A percentile compares a stretch with the other conserved stretches of the same genome.
These are phyloP conservation scores for Listronotus oregonensis DNA, from an alignment of 1,140 invertebrate genomes.

Conservation along the genomic window DNA sequence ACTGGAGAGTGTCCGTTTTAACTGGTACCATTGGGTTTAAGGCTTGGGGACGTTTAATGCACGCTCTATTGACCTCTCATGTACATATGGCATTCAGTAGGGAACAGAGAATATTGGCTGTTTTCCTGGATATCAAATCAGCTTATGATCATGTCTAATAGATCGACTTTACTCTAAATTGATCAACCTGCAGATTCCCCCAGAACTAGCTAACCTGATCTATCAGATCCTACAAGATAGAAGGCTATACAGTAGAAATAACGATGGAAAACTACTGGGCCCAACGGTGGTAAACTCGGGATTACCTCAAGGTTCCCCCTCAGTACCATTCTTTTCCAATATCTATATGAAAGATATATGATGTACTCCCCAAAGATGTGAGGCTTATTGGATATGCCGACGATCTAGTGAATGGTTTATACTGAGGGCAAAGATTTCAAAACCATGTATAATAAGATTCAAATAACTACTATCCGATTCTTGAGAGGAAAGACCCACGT, in stretches of 20 bases:
- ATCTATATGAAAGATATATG: slow-evolving; percentile 22
- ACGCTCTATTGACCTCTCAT: too few relatives aligned
- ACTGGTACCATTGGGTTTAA: slow-evolving; percentile 5
- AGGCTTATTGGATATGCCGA: slow-evolving; percentile 30
- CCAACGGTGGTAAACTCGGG: slow-evolving; percentile 8
- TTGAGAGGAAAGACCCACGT: too few relatives aligned
- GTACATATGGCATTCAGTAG: slow-evolving; percentile 14
- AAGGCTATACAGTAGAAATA: slow-evolving; percentile 11
- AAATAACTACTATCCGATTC: too few relatives aligned
- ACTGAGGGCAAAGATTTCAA: slow-evolving; percentile 6
- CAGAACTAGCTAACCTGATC: slow-evolving; percentile 12
- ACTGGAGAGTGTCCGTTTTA: slow-evolving; percentile 14
- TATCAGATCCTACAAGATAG: slow-evolving; percentile 4
- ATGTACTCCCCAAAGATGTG: background rate
- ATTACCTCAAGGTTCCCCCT: slow-evolving; percentile 28
- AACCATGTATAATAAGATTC: background rate
- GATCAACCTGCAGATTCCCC: background rate
- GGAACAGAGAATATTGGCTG: slow-evolving; percentile 5
- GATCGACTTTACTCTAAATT: slow-evolving; percentile 16
- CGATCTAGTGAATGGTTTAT: slow-evolving; percentile 19
- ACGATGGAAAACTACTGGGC: slow-evolving; percentile 1
- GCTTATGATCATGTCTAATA: slow-evolving; percentile 21
- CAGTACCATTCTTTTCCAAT: slow-evolving; percentile 31
- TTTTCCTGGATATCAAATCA: slow-evolving; percentile 27
- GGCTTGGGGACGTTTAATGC: too few relatives aligned